Base-by-base conservation (phyloP, 2,888 invertebrate genomes). In the Eristalis pertinax region DNA sequence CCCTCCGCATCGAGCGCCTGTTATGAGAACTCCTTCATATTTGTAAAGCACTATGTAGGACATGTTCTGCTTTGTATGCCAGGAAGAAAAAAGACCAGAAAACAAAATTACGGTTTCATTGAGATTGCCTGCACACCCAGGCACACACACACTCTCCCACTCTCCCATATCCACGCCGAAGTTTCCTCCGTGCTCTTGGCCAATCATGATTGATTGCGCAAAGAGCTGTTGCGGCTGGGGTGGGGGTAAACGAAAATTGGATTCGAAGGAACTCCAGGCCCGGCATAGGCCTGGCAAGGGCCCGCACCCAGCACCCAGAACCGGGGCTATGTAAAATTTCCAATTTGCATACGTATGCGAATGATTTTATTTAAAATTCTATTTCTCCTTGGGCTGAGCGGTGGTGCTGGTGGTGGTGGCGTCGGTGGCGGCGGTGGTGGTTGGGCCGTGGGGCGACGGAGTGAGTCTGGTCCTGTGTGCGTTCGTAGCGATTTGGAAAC, bases 361-460 rank as follows among this genome's bases (percentile, higher is more conserved):
- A 76, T 68, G 72, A 81, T 68, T 85, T 76, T 84, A 75, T 84
- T 75, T 76, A 58, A 76, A 81, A 85, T 81, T 85, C 75, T 41
- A 76, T 85, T 85, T 85, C 50, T 67, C 22, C 32, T 32, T 62
- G 13, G 41, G 19, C 32, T 35, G 63, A 32, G 7, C 24, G 69
- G 19, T 43, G 43, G n/a, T n/a, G n/a, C 2, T 43, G 43, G 43
- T 11, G n/a, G 2, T 19, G 50, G 10, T 5, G 50, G 50, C 1
- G 7, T 4, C 7, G 7, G 63, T 62, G 43, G 43, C 7, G n/a
- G 7, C 24, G 69, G 19, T 43, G 43, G n/a, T n/a, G n/a, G n/a
- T 43, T n/a, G n/a, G 43, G 43, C n/a, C 7, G 2, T 19, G 50
- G 10, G 50, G 50, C 1, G 7, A 5, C 7, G 7, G 63, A 41